Evolutionary conservation across 2,888 invertebrate genomes (phyloP), one percentile per base, ranked within the genome.

Genomic region (Thalpophila matura): DNA sequence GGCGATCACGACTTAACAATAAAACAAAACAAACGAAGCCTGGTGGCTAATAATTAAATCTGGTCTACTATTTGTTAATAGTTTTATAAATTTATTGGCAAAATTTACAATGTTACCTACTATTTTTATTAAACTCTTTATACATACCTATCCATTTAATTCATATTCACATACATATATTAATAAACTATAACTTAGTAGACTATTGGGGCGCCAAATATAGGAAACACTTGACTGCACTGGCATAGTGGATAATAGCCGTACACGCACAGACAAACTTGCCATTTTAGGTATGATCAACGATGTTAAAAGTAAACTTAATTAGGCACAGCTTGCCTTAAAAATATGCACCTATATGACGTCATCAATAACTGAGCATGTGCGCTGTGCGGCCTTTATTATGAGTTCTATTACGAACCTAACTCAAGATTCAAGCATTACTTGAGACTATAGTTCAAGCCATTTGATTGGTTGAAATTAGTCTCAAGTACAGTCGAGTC

Each of bases 121-220:
- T 47, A 43, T 50, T 38, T 57, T 20, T 18, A 16, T 68, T 51
- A 22, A 50, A 31, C 37, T 27, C n/a, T 51, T 18, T 51, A 51
- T 46, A 65, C 38, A 50, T 31, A 24, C n/a, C 1, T 22, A n/a
- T 42, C 1, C 27, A 35, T 22, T 24, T 12, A 20, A 37, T 31
- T 54, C n/a, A 42, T 72, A 72, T 63, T 49, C 55, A 68, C 72
- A 72, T 35, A 20, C 31, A 42, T 27, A 18, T 43, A 56, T 50
- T 42, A 35, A 24, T 33, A 38, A 20, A 53, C 45, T 45, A n/a
- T n/a, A n/a, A n/a, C n/a, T n/a, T n/a, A n/a, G n/a, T n/a, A 71
- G 12, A 22, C 24, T 46, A 69, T 24, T 46, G 24, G 10, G 18
- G 43, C 27, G 12, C 24, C 46, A 57, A 57, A 27, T 43, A 43